These are phyloP conservation scores for Gopherus evgoodei DNA, from an alignment of 2,113 vertebrate species.

Conservation along the genomic window DNA sequence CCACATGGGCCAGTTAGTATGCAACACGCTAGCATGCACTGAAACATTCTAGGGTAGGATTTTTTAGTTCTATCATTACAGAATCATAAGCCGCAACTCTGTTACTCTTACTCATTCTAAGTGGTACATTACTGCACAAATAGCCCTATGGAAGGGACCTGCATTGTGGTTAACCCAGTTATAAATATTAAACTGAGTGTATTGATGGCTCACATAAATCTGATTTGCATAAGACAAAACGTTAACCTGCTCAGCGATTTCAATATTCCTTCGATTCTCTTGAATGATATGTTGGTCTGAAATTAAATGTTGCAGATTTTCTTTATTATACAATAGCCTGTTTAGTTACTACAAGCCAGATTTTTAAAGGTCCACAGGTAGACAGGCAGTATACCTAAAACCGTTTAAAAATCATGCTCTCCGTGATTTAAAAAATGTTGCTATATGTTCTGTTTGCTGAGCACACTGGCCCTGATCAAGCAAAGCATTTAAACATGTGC, in stretches of 20 bases:
- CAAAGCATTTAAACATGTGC: background rate
- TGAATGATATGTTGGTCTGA: background rate
- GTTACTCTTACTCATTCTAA: background rate
- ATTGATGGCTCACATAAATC: background rate
- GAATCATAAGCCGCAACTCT: background rate
- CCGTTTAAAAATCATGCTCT: background rate
- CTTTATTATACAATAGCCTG: background rate
- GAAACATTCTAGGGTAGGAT: background rate
- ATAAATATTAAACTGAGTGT: background rate
- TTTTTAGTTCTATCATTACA: background rate
- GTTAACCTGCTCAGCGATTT: background rate
- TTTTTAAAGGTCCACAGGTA: background rate
- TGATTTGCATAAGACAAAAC: background rate
- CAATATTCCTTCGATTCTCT: background rate
- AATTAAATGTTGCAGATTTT: background rate
- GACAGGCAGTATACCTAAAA: background rate
- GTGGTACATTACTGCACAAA: accelerated
- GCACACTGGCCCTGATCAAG: background rate
- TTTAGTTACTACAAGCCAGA: background rate
- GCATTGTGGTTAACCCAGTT: background rate
- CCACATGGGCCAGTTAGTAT: background rate
- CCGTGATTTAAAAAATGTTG: background rate
- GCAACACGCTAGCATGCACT: background rate
- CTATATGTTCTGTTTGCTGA: background rate
- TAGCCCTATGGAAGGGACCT: background rate